phyloP scores from a whole-genome alignment of 2,113 vertebrate genomes.

The Clarias magur region DNA sequence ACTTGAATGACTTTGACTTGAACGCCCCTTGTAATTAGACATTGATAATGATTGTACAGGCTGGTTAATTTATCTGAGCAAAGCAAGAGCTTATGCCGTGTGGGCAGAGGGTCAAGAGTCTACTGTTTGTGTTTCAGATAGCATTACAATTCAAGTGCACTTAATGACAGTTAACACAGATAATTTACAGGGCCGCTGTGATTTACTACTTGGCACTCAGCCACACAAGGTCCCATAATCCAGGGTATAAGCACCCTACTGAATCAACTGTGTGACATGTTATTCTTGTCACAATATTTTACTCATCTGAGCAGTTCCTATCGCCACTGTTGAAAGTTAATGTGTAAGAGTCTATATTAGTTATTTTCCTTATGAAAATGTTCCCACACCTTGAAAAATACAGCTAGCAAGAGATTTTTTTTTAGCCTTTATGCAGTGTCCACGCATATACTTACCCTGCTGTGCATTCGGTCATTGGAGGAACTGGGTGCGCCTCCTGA shows the following conservation, averaged over 20 bases:
- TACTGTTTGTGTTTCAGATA: conserved; percentile 18
- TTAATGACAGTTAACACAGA: conserved; percentile 39
- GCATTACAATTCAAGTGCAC: conserved; percentile 39
- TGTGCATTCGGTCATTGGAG: conserved; percentile 78
- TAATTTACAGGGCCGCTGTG: conserved; percentile 37
- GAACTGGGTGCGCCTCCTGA: conserved; percentile 77
- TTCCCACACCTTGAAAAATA: neutral
- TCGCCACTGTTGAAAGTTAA: neutral
- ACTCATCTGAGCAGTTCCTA: neutral
- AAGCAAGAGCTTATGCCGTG: neutral
- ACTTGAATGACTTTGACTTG: too few species aligned
- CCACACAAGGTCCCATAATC: conserved; percentile 26
- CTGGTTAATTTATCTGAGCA: conserved; percentile 40
- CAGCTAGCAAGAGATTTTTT: neutral
- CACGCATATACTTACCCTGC: conserved; percentile 74
- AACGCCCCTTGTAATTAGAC: too few species aligned
- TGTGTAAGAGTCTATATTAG: neutral
- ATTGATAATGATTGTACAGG: conserved; percentile 13
- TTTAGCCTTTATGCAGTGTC: neutral
- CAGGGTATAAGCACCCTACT: neutral
- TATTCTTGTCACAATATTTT: neutral
- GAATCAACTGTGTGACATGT: neutral
- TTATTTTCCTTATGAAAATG: neutral
- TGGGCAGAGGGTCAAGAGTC: conserved; percentile 20
- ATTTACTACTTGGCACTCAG: conserved; percentile 3